Evolutionary conservation across 1,140 invertebrate species (phyloP), one percentile per base, ranked within the genome.

Genomic region (Littorina saxatilis): DNA sequence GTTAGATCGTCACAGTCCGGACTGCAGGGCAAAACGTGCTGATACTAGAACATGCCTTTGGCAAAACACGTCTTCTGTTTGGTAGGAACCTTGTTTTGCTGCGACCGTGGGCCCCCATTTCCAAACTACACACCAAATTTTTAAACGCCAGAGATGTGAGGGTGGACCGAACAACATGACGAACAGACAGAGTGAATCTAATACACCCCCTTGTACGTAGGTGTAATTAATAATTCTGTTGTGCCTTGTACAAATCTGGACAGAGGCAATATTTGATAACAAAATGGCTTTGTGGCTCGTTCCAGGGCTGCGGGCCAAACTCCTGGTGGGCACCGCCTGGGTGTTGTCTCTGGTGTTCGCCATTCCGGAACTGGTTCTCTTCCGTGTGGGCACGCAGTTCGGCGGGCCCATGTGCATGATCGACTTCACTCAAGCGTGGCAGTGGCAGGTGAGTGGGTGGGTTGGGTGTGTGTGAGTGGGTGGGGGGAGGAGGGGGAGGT

Each of bases 331-430:
- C 1, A 93, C 95, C 1, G 97, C 97, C 0, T 99, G 97, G 97
- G 85, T 88, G 0, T 92, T 97, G 17, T 97, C 96, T 72, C 94
- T 95, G 0, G 70, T 98, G 13, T 98, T 98, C 89, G 96, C 97
- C 0, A 92, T 96, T 23, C 97, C 97, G 20, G 95, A 96, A 17
- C 92, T 98, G 23, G 80, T 84, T 9, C 70, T 88, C 40, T 85
- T 83, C 63, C 63, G 82, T 17, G 80, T 85, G 23, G 95, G 94
- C 91, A 82, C 88, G 1, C 87, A 91, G 7, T 83, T 90, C 61
- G 92, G 95, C 32, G 94, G 95, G 85, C 93, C 94, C 0, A 97
- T 98, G 91, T 99, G 97, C 91, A 98, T 97, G 97, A 98, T 98
- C 80, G 96, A 97, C 32, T 91, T 99, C 61, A 94, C 94, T 0